These are phyloP conservation scores for Drymodes brunneopygia DNA, from an alignment of 2,113 vertebrate genomes.

Conservation along the genomic window DNA sequence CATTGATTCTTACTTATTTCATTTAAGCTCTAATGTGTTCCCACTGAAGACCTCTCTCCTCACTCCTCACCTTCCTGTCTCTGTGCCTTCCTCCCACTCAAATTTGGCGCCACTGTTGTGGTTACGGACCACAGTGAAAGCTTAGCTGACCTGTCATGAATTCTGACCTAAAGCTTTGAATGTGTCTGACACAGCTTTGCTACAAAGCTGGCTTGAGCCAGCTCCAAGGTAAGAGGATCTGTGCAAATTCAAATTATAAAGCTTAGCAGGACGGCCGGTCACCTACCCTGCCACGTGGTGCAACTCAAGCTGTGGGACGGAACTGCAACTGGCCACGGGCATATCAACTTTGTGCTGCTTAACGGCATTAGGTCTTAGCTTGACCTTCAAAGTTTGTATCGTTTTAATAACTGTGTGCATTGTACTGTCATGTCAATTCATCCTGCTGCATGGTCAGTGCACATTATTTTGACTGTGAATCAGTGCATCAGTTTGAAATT, in stretches of 20 bases:
- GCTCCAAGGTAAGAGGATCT: neutral
- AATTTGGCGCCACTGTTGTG: neutral
- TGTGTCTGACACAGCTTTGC: neutral
- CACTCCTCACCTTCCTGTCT: neutral
- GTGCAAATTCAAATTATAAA: neutral
- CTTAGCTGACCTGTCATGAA: neutral
- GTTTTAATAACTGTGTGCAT: neutral
- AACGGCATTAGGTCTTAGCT: neutral
- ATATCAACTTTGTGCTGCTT: neutral
- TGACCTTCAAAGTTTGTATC: neutral
- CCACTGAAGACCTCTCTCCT: neutral
- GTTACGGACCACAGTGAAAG: neutral
- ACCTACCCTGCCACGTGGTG: rapidly evolving
- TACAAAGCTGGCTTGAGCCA: neutral
- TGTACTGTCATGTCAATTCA: neutral
- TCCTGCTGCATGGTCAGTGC: neutral
- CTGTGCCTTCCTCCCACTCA: neutral
- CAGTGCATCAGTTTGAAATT: neutral
- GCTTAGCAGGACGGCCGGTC: neutral
- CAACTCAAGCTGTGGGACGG: neutral
- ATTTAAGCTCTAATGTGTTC: neutral
- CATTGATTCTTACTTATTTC: neutral
- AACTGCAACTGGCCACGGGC: neutral
- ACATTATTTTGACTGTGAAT: slow-evolving; percentile 17
- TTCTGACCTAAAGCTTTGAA: neutral